Evolutionary conservation across 2,113 vertebrate genomes (phyloP), one percentile per base, ranked within the genome.

Genomic region (Myrmophylax atrothorax): DNA sequence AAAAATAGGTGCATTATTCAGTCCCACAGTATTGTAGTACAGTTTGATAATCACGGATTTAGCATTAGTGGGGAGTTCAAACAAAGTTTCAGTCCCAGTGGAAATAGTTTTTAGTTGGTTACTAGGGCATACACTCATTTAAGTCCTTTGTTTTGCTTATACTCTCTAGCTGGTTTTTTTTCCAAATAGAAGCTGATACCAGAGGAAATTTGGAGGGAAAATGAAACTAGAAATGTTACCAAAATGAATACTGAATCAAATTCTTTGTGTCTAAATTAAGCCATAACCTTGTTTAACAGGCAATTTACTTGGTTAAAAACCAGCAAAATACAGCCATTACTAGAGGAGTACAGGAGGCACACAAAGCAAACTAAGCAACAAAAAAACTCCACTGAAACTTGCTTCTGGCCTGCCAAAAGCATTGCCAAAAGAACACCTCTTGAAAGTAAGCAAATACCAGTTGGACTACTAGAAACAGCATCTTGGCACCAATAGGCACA

Each of bases 21-120:
- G 56, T 91, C 66, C 40, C 52, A 64, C 53, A 49, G 60, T 94
- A 77, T 62, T 83, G 69, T 78, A 58, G 52, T 86, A 88, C 46
- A 62, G n/a, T 84, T 95, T 96, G 89, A 59, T 90, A 97, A 88
- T 76, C 76, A 72, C 35, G 62, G 75, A 76, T 96, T 89, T 88
- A 92, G 62, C 78, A 31, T 69, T 58, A 95, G 52, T 42, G 52
- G 31, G 52, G 29, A 95, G 75, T 93, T 96, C 77, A 97, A 83
- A 92, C 59, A 70, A 59, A 82, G 81, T 87, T 95, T 96, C 74
- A 70, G 68, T 84, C 76, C 90, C 53, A 95, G 64, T 38, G 50
- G 83, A 94, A 96, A 97, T n/a, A 37, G 46, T 2, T 82, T 67
- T 83, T 82, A 78, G n/a, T 16, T 7, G 8, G 22, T 74, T 87